Percentiles rank a stretch among this genome's conserved stretches.
Evolutionary conservation across 2,113 vertebrate species (phyloP).

Genomic region (Nothobranchius furzeri): DNA sequence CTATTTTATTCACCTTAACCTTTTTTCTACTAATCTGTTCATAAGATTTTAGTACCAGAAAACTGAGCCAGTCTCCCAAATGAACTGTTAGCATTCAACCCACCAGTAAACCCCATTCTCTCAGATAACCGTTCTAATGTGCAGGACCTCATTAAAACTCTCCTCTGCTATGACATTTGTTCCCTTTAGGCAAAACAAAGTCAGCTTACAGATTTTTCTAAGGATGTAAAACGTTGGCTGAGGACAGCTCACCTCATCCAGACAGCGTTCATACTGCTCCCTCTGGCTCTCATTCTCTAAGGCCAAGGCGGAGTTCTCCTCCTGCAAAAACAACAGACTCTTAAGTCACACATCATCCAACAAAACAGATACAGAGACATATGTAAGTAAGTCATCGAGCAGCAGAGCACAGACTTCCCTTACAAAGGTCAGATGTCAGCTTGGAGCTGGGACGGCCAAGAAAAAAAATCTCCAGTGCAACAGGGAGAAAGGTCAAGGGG

Average conservation of each 20-base stretch:
- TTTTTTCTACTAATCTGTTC: too few relatives aligned
- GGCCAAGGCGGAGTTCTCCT: slow-evolving; percentile 86
- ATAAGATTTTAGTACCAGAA: too few relatives aligned
- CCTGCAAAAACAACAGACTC: slow-evolving; percentile 74
- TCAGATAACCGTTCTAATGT: too few relatives aligned
- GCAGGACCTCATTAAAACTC: too few relatives aligned
- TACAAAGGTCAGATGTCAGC: slow-evolving; percentile 65
- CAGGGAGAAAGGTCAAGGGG: slow-evolving; percentile 66
- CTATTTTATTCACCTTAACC: too few relatives aligned
- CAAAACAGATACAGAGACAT: slow-evolving; percentile 2
- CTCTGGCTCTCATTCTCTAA: slow-evolving; percentile 91
- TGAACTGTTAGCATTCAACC: too few relatives aligned
- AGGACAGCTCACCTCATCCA: slow-evolving; percentile 86
- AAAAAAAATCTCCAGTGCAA: slow-evolving; percentile 32
- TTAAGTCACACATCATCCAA: slow-evolving; percentile 22
- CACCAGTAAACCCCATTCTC: too few relatives aligned
- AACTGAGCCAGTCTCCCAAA: too few relatives aligned
- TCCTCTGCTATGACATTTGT: too few relatives aligned
- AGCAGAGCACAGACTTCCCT: slow-evolving; percentile 12
- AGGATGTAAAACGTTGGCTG: slow-evolving; percentile 14
- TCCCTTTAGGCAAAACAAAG: too few relatives aligned
- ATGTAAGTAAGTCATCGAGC: slow-evolving; percentile 9
- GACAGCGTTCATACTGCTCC: slow-evolving; percentile 91
- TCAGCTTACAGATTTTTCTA: not conserved
- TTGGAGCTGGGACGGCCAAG: slow-evolving; percentile 36